phyloP scores from a whole-genome alignment of 2,113 vertebrate species.

The Puntigrus tetrazona region DNA sequence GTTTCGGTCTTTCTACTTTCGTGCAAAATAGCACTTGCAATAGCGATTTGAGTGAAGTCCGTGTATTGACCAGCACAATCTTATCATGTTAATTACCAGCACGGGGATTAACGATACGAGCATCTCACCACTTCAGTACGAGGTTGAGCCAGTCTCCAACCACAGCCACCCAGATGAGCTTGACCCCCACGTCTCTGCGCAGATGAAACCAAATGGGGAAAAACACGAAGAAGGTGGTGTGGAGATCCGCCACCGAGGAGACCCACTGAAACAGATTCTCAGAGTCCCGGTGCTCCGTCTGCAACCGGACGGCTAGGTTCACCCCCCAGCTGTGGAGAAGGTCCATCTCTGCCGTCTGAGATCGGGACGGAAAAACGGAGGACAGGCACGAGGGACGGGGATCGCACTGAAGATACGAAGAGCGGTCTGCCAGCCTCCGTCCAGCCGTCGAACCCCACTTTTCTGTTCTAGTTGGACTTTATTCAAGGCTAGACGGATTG shows the following conservation, averaged over 20 bases:
- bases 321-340: slow-evolving; percentile 84
- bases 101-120: slow-evolving; percentile 41
- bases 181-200: slow-evolving; percentile 78
- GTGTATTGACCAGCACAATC: neutral
- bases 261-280: slow-evolving; percentile 86
- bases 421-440: neutral
- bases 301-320: slow-evolving; percentile 78
- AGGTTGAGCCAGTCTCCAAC: slow-evolving; percentile 96
- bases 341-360: slow-evolving; percentile 75
- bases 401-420: neutral
- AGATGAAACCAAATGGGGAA: slow-evolving; percentile 95
- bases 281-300: slow-evolving; percentile 77
- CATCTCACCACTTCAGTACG: slow-evolving; percentile 91
- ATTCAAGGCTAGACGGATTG: slow-evolving; percentile 67
- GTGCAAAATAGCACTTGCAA: too few species aligned
- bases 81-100: neutral
- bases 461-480: slow-evolving; percentile 72
- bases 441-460: slow-evolving; percentile 21
- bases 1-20: neutral
- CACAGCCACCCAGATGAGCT: slow-evolving; percentile 93
- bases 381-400: neutral
- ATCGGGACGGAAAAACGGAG: slow-evolving; percentile 59
- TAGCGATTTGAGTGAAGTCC: too few species aligned
- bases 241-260: slow-evolving; percentile 87
- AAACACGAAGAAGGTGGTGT: slow-evolving; percentile 87